Evolutionary conservation across 2,888 invertebrate species (phyloP).

Genomic region (Clepsis dumicolana): DNA sequence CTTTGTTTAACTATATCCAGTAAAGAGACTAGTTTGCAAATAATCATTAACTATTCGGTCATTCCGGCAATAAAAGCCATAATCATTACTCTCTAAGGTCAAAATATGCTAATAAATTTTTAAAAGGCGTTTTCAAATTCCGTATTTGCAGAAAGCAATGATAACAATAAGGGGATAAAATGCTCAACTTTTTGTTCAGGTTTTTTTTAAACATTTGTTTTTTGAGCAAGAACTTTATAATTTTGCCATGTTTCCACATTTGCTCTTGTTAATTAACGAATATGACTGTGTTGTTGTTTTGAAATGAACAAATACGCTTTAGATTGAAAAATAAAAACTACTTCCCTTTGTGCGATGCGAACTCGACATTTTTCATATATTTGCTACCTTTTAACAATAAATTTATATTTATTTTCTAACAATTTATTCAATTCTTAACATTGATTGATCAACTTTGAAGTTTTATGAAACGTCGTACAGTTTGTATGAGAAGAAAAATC

Average conservation of each 20-base stretch:
- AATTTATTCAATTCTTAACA: slow-evolving; percentile 71
- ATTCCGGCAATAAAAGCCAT: too few species aligned
- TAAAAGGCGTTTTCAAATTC: neutral
- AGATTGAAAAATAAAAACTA: slow-evolving; percentile 56
- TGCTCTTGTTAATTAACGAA: neutral
- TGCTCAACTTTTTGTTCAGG: neutral
- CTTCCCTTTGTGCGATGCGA: slow-evolving; percentile 79
- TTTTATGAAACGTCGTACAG: slow-evolving; percentile 66
- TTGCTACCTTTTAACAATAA: slow-evolving; percentile 75
- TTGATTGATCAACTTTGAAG: slow-evolving; percentile 63
- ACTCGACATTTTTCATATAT: slow-evolving; percentile 70
- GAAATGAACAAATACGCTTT: neutral
- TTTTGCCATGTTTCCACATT: neutral
- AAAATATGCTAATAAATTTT: neutral
- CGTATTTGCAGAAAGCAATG: neutral
- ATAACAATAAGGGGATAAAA: neutral
- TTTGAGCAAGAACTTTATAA: neutral
- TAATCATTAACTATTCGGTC: too few species aligned
- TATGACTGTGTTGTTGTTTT: neutral
- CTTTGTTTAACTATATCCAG: too few species aligned
- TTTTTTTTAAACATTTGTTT: neutral
- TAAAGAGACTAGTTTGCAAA: too few species aligned
- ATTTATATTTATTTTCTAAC: slow-evolving; percentile 61
- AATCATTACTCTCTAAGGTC: too few species aligned
- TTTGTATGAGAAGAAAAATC: slow-evolving; percentile 19